Conservation (phyloP, 2,797 vertebrate species). For the Petrocephalus schoutedeni region DNA sequence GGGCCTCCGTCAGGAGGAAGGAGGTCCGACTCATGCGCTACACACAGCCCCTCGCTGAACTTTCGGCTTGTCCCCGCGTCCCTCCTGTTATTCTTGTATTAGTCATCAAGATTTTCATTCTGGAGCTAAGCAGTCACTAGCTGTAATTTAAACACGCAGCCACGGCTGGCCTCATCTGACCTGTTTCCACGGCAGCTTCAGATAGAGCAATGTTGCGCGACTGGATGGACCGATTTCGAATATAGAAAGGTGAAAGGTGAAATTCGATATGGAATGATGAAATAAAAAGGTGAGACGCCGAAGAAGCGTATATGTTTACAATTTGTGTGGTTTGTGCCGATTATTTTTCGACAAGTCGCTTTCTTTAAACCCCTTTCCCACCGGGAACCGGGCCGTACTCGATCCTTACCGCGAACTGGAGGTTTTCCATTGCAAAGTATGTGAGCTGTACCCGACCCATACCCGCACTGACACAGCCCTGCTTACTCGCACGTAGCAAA, state of each 20-base stretch:
- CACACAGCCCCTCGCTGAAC: neutral
- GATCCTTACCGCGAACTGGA: neutral
- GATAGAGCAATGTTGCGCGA: neutral
- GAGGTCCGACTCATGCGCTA: neutral
- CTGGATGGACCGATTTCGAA: neutral
- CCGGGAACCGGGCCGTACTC: neutral
- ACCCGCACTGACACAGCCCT: neutral
- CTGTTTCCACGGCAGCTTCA: neutral
- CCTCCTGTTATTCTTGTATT: neutral
- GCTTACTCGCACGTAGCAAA: neutral
- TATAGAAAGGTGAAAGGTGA: neutral
- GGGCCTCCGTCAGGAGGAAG: neutral
- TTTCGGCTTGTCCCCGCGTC: neutral
- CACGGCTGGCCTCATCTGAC: neutral
- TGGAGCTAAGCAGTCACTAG: neutral
- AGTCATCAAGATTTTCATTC: neutral
- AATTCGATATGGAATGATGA: neutral
- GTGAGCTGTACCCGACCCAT: too few species aligned
- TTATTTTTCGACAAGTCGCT: neutral
- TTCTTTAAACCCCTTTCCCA: neutral
- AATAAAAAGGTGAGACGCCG: neutral
- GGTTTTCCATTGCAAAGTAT: neutral
- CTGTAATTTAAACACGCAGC: neutral
- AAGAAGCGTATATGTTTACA: neutral
- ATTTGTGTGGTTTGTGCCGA: neutral